Percentiles rank a stretch among this genome's conserved stretches.
Conservation (phyloP, 2,888 invertebrate genomes). For the Acleris literana region DNA sequence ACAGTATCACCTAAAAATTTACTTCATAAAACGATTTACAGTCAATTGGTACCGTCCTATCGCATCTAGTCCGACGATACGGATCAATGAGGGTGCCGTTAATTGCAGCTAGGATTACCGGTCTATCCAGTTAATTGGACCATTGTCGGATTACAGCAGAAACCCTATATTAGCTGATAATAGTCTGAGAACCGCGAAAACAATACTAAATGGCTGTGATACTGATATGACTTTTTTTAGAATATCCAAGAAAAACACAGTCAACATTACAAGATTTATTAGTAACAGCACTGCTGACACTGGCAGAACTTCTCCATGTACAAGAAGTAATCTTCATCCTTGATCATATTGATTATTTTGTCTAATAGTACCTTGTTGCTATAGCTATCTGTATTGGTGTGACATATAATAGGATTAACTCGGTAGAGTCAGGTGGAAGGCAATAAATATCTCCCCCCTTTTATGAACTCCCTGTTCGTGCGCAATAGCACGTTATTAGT, state of each 20-base stretch:
- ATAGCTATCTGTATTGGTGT: too few species aligned
- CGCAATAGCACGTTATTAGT: not conserved
- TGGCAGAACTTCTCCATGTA: too few species aligned
- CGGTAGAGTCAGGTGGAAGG: not conserved
- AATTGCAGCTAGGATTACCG: slow-evolving; percentile 27
- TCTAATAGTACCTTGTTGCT: too few species aligned
- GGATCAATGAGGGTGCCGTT: slow-evolving; percentile 22
- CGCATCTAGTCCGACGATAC: not conserved
- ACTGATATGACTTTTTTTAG: slow-evolving; percentile 26
- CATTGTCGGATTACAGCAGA: slow-evolving; percentile 34
- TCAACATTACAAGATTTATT: too few species aligned
- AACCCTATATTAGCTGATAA: slow-evolving; percentile 34
- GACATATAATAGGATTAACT: not conserved
- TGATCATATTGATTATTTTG: too few species aligned
- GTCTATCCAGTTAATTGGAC: slow-evolving; percentile 27
- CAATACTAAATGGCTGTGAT: slow-evolving; percentile 28
- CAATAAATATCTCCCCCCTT: not conserved
- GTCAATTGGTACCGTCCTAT: slow-evolving; percentile 4
- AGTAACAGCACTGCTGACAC: not conserved
- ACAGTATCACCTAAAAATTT: too few species aligned
- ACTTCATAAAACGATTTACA: not conserved
- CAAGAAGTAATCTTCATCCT: too few species aligned
- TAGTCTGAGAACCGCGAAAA: slow-evolving; percentile 26
- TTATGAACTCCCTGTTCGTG: too few species aligned
- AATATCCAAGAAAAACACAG: too few species aligned